Base-by-base conservation (phyloP, 2,888 invertebrate species). In the Leptinotarsa juncta region DNA sequence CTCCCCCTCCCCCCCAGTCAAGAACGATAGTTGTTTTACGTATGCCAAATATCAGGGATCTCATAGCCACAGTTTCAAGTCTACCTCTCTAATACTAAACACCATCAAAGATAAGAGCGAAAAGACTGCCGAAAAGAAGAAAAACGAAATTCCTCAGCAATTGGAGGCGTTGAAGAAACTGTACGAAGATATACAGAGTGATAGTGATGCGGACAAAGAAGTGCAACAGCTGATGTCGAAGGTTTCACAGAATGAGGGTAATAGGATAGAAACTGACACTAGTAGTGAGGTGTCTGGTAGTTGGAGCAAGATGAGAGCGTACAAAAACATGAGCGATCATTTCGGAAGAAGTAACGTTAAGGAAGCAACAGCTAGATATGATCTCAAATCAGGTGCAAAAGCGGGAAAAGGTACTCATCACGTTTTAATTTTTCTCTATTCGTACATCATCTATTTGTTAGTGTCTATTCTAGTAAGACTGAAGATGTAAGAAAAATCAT, bases 151-250 rank as follows among this genome's bases (percentile, higher is more conserved):
- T 71, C 85, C 86, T 26, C 83, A 85, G 70, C 86, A 88, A 78
- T 78, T 88, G 75, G 88, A 87, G 79, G 88, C 86, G 15, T 81
- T 89, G 75, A 86, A 85, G 79, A 87, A 86, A 78, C 81, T 89
- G 20, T 89, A 89, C 79, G 87, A 88, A 72, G 87, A 87, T 57
- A 86, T 84, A 48, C 88, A 89, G 71, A 89, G 90, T 70, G 90
- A 90, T 78, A 89, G 88, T 75, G 91, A 88, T 80, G 91, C 91
- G 4, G 92, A 92, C 81, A 91, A 91, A 82, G 92, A 92, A 83
- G 92, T 92, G 1, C 89, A 91, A 80, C 88, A 88, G 3, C 89
- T 91, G 82, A 91, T 91, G 88, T 88, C 88, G 55, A 82, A 82
- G 71, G 81, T 81, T 55, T 77, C 78, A 5, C 81, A 78, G 50